A percentile compares a stretch with the other conserved stretches of the same genome.
Evolutionary conservation across 1,140 invertebrate species (phyloP).

Genomic region (Tyrophagus putrescentiae): DNA sequence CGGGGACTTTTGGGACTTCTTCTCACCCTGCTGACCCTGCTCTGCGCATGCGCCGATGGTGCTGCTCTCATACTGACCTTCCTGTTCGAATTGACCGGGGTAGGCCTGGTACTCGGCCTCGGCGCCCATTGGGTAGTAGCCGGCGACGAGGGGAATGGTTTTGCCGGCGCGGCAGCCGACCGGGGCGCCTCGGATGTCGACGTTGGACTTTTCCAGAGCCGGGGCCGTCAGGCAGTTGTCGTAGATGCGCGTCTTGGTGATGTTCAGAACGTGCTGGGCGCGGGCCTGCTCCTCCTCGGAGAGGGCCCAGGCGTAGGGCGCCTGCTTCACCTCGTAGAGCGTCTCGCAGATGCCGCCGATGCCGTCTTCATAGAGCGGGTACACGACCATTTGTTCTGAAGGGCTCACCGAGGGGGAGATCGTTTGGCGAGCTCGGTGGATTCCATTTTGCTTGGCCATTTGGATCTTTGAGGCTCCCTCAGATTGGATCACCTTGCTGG

Average conservation of each 20-base stretch:
- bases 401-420: neutral
- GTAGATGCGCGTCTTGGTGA: slow-evolving; percentile 28
- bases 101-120: slow-evolving; percentile 13
- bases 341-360: slow-evolving; percentile 27
- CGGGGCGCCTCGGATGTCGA: slow-evolving; percentile 19
- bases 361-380: slow-evolving; percentile 22
- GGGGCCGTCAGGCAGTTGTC: slow-evolving; percentile 27
- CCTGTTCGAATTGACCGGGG: too few species aligned
- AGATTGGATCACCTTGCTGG: slow-evolving; percentile 22
- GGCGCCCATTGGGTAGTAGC: slow-evolving; percentile 20
- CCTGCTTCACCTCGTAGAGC: slow-evolving; percentile 21
- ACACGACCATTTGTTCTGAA: slow-evolving; percentile 2
- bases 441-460: neutral
- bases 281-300: neutral
- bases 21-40: slow-evolving; percentile 9
- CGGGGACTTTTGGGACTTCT: slow-evolving; percentile 13
- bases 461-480: neutral
- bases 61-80: too few species aligned
- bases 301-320: neutral
- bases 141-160: slow-evolving; percentile 5
- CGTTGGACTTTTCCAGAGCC: slow-evolving; percentile 19
- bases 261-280: slow-evolving; percentile 24
- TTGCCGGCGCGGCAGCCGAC: slow-evolving; percentile 11
- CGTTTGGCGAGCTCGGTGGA: neutral
- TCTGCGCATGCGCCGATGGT: slow-evolving; percentile 6